Evolutionary conservation across 1,140 invertebrate species (phyloP), one percentile per base, ranked within the genome.

Genomic region (Tribolium castaneum): DNA sequence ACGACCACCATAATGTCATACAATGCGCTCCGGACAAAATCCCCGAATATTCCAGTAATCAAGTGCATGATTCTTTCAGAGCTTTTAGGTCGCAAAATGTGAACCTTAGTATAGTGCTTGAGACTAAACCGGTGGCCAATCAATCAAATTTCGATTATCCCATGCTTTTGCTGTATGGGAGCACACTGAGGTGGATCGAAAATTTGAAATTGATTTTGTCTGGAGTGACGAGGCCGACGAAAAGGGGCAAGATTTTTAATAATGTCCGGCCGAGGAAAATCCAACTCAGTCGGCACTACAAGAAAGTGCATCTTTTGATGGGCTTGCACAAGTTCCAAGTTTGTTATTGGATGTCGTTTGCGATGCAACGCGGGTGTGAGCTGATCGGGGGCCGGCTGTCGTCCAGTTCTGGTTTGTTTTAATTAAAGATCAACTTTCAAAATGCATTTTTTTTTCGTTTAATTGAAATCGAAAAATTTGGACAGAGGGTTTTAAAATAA

Each of bases 291-390:
- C 88, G 98, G 6, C 98, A 99, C 87, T 99, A 98, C 83, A 93
- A 94, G 73, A 95, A 94, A 81, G 91, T 98, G 51, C 92, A 96
- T 82, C 87, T 99, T 0, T 93, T 94, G 0, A 89, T 99, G 34
- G 94, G 93, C 0, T 89, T 98, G 45, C 97, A 98, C 84, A 93
- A 94, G 78, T 96, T 99, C 82, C 95, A 97, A 87, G 94, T 99
- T 7, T 96, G 94, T 83, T 99, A 99, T 88, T 99, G 98, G 98
- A 98, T 98, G 92, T 99, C 98, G 0, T 98, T 97, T 84, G 96
- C 97, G 0, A 96, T 97, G 90, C 96, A 98, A 83, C 92, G 96
- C 80, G 98, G 98, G 0, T 95, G 98, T 75, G 95, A 99, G 85
- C 90, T 99, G 35, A 91, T 93, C n/a, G 96, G 96, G 0, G 95